A percentile compares a stretch with the other conserved stretches of the same genome.
Conservation (phyloP, 53 echinoderm and acorn worm species). For the Hippasteria phrygiana region DNA sequence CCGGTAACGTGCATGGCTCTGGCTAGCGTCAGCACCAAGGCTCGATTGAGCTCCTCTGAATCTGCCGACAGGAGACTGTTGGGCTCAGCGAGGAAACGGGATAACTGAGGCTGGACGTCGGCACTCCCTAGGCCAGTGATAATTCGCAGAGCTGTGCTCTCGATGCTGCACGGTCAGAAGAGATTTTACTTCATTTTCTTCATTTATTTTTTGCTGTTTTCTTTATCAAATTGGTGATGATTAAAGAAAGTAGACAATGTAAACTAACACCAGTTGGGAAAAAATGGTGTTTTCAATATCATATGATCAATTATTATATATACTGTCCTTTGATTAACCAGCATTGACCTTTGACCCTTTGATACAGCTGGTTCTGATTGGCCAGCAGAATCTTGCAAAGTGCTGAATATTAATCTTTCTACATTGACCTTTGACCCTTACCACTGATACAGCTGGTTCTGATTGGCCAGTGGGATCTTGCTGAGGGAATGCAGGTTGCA, state of each 20-base stretch:
- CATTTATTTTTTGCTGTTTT: background rate
- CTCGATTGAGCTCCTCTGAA: slow-evolving; percentile 95
- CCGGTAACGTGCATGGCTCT: slow-evolving; percentile 99
- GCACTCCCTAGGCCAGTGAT: slow-evolving; percentile 93
- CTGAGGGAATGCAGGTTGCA: slow-evolving; percentile 84
- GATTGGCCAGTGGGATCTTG: slow-evolving; percentile 86
- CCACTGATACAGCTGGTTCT: slow-evolving; percentile 94
- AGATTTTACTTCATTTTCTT: background rate
- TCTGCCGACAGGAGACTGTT: slow-evolving; percentile 88
- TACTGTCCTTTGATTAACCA: too few relatives aligned
- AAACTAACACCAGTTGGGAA: background rate
- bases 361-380: slow-evolving; percentile 29
- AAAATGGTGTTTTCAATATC: too few relatives aligned
- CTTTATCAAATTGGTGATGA: too few relatives aligned
- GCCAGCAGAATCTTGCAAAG: background rate
- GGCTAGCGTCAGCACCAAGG: slow-evolving; percentile 89
- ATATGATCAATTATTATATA: too few relatives aligned
- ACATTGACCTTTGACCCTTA: slow-evolving; percentile 56
- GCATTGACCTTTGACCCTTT: background rate
- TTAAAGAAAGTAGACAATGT: too few relatives aligned
- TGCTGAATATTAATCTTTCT: background rate
- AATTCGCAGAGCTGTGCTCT: slow-evolving; percentile 93
- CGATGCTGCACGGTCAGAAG: slow-evolving; percentile 71
- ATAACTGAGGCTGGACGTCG: slow-evolving; percentile 96
- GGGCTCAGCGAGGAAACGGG: slow-evolving; percentile 87